These are phyloP conservation scores for Acinonyx jubatus DNA, from an alignment of 2,113 vertebrate species.

Conservation along the genomic window DNA sequence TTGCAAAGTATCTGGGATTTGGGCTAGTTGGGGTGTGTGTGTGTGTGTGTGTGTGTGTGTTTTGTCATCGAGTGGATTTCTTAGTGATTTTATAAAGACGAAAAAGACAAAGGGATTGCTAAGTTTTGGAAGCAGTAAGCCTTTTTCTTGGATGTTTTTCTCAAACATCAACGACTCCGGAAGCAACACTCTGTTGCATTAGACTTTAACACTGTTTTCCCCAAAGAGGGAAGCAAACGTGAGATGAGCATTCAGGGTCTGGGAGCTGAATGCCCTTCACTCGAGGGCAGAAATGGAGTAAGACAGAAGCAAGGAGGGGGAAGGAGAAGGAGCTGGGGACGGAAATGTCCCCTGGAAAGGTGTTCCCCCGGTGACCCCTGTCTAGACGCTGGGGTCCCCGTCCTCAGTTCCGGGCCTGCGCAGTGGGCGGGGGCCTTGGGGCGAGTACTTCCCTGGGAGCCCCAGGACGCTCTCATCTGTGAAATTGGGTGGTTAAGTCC, in stretches of 20 bases:
- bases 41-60: no score
- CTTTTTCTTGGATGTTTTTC: background rate
- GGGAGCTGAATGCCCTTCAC: background rate
- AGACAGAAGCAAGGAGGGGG: background rate
- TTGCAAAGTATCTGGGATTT: background rate
- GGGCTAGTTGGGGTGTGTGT: background rate
- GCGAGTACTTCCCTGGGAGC: background rate
- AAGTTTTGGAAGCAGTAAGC: background rate
- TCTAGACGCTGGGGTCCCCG: background rate
- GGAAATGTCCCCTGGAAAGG: rapidly evolving
- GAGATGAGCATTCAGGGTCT: background rate
- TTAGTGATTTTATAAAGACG: background rate
- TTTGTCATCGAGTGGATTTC: background rate
- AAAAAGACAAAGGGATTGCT: background rate
- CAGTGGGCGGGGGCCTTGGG: rapidly evolving
- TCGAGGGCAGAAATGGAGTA: background rate
- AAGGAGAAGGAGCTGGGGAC: rapidly evolving
- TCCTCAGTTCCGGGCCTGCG: rapidly evolving
- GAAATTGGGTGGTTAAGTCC: background rate
- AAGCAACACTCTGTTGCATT: background rate
- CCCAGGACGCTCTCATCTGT: background rate
- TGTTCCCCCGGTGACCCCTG: rapidly evolving
- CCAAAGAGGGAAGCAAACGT: background rate
- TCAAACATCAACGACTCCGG: background rate
- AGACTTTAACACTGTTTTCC: background rate